Evolutionary conservation across 2,113 vertebrate species (phyloP), one percentile per base, ranked within the genome.

Genomic region (Silurus glanis): DNA sequence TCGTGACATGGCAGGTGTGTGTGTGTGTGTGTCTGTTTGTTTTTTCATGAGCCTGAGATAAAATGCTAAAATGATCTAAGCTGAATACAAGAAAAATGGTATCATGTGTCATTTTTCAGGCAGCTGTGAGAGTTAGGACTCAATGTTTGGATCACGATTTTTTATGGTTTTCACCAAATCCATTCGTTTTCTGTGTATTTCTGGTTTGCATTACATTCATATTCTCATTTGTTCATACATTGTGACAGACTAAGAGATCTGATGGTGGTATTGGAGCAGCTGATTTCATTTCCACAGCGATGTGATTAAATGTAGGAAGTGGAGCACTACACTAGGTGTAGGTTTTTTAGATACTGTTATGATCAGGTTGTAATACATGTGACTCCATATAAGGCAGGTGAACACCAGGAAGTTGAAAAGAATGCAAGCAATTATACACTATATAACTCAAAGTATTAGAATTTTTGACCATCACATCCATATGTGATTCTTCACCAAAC

Each of bases 1-100:
- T 83, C 16, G n/a, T 67, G 64, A 67, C 51, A 72, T 74, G 55
- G 66, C 51, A 72, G 51, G 66, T 72, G 49, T 83, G 28, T 66
- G 80, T 79, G 51, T 83, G 45, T 69, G 47, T 66, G 21, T 66
- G 17, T 82, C 28, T 81, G 59, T 82, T 17, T 67, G 16, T 66
- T 19, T 69, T 9, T 37, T 83, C 45, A 71, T 6, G 51, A 37
- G 17, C 6, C 59, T 66, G 28, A 53, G 55, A 61, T 37, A 16
- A 83, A 19, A 78, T 56, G 37, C 37, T 37, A 37, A 14, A 74
- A 61, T 78, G 83, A 85, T 51, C 74, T 37, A n/a, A 61, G 83
- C 17, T 76, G 19, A 75, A 76, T 25, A 25, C 51, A 59, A 56
- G 28, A 25, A 62, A 21, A 25, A 61, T 55, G 55, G 14, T 45